Percentiles rank a stretch among this genome's conserved stretches.
Conservation (phyloP, 2,888 invertebrate species). For the Dugesia japonica region DNA sequence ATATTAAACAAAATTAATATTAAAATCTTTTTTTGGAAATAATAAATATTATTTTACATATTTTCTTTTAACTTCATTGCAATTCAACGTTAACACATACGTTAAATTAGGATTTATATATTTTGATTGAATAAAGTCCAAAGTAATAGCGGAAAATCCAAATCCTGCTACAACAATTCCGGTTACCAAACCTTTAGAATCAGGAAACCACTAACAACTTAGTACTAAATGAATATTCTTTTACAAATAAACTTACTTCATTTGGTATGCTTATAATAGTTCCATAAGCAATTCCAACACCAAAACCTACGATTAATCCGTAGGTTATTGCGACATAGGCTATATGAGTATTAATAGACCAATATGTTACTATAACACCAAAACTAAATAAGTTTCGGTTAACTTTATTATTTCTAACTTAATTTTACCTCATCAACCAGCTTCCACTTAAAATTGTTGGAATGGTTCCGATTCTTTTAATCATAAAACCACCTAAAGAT, state of each 20-base stretch:
- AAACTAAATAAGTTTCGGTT: not conserved
- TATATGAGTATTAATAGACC: not conserved
- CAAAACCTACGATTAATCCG: not conserved
- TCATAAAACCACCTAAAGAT: not conserved
- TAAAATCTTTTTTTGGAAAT: too few species aligned
- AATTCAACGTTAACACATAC: not conserved
- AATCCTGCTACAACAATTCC: slow-evolving; percentile 10
- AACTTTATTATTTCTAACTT: not conserved
- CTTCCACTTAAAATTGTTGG: not conserved
- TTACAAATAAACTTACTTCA: not conserved
- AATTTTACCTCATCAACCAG: not conserved
- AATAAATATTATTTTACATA: too few species aligned
- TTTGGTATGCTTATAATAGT: not conserved
- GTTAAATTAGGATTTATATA: not conserved
- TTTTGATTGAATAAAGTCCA: not conserved
- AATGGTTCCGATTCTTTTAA: not conserved
- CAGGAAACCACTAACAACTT: not conserved
- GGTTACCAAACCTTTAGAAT: not conserved
- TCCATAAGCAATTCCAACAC: not conserved
- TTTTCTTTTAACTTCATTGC: too few species aligned
- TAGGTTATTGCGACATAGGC: not conserved
- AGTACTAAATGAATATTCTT: not conserved
- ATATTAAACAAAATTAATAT: too few species aligned
- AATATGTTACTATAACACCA: not conserved
- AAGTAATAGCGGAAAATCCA: not conserved